Base-by-base conservation (phyloP, 1,140 invertebrate species). In the Drosophila insularis region DNA sequence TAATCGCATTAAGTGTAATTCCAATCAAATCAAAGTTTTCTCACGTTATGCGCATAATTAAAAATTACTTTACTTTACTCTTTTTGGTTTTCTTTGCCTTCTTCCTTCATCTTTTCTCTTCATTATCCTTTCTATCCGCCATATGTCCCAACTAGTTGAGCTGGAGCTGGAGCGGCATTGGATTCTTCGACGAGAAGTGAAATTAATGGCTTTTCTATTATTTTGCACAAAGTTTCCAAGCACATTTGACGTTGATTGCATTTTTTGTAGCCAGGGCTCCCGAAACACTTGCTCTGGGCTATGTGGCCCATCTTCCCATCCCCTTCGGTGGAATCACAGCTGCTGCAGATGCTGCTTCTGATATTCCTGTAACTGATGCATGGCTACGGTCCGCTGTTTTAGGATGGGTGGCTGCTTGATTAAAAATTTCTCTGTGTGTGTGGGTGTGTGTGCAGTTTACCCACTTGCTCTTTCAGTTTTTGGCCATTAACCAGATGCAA, bases 191-290 rank as follows among this genome's bases (percentile, higher is more conserved):
- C 84, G 84, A 85, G 80, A 87, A 87, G 84, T 82, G 82, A 87
- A 87, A 87, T 87, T 87, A 87, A 87, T 87, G 82, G 82, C 84
- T 87, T 87, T 87, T 87, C 82, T 87, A 87, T 87, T 87, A 87
- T 87, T 87, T 87, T 89, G 84, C 72, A 78, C 79, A 87, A 87
- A 87, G 84, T 87, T 87, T 87, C 84, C 72, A 82, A 87, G 82
- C 84, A 80, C 82, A 87, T 87, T 87, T 87, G 82, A 87, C 82
- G 82, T 87, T 87, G 82, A 87, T 87, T 87, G 82, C 82, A 87
- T 86, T 86, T 86, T 86, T 87, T 82, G 68, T n/a, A n/a, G n/a
- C 50, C 31, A 19, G 39, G 37, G 21, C 60, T 60, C 67, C 67
- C 65, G 80, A 78, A 85, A 74, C 61, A 68, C 71, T 73, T 40